Base-by-base conservation (phyloP, 2,888 invertebrate species). In the Ennomos quercinarius region DNA sequence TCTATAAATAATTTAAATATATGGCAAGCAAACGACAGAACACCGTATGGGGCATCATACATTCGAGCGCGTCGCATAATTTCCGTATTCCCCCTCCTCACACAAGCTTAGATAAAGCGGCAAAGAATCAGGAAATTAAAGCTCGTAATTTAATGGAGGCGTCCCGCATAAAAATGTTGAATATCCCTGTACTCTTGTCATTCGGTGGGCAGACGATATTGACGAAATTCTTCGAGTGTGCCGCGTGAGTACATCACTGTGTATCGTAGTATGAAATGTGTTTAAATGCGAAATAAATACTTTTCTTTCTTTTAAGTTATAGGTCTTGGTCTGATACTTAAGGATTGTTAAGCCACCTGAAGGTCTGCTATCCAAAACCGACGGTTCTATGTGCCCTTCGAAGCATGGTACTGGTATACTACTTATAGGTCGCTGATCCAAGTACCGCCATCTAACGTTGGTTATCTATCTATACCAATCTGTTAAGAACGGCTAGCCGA, bases 161-260 rank as follows among this genome's bases (percentile, higher is more conserved):
- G 62, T 61, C 58, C 17, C 57, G 64, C 61, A 53, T 61, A 67
- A 66, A 67, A 61, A 75, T 77, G 71, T 69, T 57, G 70, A 75
- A 69, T 71, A 67, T 72, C 52, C 62, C 64, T 58, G 57, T 62
- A 67, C 57, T 58, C 71, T 71, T 59, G 58, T 61, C 65, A 74
- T 75, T 70, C 76, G 58, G 66, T 58, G 62, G 53, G 66, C 62
- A 51, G 57, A 60, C 54, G 56, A 61, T 64, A 72, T 76, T 72
- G 68, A 70, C 66, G 45, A 65, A 70, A 74, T 76, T 74, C 71
- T 56, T 67, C 53, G 57, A 63, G 63, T 56, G 60, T 57, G 9
- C 37, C 38, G 55, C 60, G 54, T 43, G 62, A 41, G 49, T 59
- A 10, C 9, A 36, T 36, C 10, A 5, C 12, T 17, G 17, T 17